phyloP scores from a whole-genome alignment of 2,113 vertebrate species.

The Carassius gibelio region DNA sequence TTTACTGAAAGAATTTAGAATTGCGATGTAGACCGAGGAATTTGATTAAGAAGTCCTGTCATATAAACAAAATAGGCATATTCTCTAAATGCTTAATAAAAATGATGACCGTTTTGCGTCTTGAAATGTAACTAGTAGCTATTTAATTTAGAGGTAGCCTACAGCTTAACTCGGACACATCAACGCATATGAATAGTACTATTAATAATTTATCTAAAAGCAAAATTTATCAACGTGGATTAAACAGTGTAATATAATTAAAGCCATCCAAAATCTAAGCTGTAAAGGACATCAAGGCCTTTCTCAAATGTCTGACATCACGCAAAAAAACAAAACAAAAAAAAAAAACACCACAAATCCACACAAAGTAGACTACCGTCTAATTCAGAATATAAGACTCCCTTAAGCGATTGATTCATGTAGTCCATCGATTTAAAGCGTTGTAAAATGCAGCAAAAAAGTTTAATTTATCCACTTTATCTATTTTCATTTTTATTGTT shows the following conservation, averaged over 20 bases:
- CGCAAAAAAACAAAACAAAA: not conserved
- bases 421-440: constrained; percentile 33
- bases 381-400: not conserved
- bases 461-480: constrained; percentile 69
- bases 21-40: not conserved
- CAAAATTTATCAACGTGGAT: not conserved
- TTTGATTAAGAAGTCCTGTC: not conserved
- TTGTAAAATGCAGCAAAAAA: constrained; percentile 44
- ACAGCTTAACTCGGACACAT: not conserved
- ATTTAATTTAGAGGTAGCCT: not conserved
- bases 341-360: not conserved
- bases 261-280: not conserved
- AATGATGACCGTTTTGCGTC: not conserved
- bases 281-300: not conserved
- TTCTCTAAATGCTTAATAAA: not conserved
- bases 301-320: not conserved
- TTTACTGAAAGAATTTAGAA: not conserved
- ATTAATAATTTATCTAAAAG: not conserved
- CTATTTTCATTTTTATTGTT: constrained; percentile 68
- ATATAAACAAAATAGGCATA: not conserved
- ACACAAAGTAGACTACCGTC: not conserved
- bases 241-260: not conserved
- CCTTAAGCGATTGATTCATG: constrained; percentile 6
- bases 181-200: not conserved
- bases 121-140: not conserved